A percentile compares a stretch with the other conserved stretches of the same genome.
phyloP scores from a whole-genome alignment of 2,113 vertebrate genomes.

The Boulengeromyrus knoepffleri region DNA sequence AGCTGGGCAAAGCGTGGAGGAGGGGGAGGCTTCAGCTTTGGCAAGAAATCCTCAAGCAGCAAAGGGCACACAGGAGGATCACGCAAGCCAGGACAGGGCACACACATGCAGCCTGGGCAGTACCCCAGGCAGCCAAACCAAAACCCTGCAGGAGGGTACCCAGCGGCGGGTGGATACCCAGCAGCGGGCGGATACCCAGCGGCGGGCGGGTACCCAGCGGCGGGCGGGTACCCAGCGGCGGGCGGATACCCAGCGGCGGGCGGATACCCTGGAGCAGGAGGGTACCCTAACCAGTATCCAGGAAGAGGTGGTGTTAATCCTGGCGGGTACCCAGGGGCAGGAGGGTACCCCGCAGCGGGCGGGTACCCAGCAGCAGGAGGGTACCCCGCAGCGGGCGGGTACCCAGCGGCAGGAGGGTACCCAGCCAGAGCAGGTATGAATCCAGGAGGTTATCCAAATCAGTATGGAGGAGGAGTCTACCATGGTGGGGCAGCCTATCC shows the following conservation, averaged over 20 bases:
- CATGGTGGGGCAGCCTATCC: conserved; percentile 30
- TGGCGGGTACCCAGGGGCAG: conserved; percentile 26
- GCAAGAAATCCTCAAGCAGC: conserved; percentile 31
- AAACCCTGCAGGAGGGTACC: conserved; percentile 17
- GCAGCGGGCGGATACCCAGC: conserved; percentile 15
- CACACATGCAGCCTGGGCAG: conserved; percentile 22
- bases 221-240: neutral
- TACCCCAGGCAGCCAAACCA: conserved; percentile 24
- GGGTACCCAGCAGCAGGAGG: conserved; percentile 24
- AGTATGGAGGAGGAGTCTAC: conserved; percentile 22
- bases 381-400: conserved; percentile 26
- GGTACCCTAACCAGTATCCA: conserved; percentile 12
- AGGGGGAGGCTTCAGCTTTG: conserved; percentile 20
- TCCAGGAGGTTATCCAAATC: conserved; percentile 22
- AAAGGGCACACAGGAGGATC: conserved; percentile 12
- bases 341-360: conserved; percentile 13
- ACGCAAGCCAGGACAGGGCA: conserved; percentile 24
- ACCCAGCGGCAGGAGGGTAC: conserved; percentile 26
- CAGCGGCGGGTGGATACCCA: conserved; percentile 29
- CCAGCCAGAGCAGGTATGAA: conserved; percentile 23
- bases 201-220: conserved; percentile 13
- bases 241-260: conserved; percentile 17
- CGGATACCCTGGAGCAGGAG: conserved; percentile 21
- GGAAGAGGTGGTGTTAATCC: conserved; percentile 16
- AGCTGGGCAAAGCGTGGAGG: conserved; percentile 27